A percentile compares a stretch with the other conserved stretches of the same genome.
Evolutionary conservation across 1,140 invertebrate species (phyloP).

Genomic region (Camponotus pennsylvanicus): DNA sequence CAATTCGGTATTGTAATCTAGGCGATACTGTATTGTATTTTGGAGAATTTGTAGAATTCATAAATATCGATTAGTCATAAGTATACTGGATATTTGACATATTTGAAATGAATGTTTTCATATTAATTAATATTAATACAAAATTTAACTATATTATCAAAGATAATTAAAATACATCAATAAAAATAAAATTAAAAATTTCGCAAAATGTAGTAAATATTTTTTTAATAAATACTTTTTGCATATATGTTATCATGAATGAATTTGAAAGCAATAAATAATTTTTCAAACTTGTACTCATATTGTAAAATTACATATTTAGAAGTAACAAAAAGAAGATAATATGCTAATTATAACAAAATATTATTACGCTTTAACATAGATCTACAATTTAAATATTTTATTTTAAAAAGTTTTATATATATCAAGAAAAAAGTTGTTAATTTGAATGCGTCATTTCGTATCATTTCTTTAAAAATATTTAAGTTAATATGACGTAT

Average conservation of each 20-base stretch:
- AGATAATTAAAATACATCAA: neutral
- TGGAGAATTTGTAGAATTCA: constrained; percentile 34
- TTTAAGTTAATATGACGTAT: too few relatives aligned
- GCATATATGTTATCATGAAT: neutral
- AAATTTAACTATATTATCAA: neutral
- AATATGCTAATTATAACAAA: neutral
- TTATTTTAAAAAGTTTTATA: neutral
- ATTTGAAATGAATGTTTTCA: neutral
- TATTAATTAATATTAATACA: neutral
- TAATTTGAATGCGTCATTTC: too few relatives aligned
- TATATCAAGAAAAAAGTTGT: neutral
- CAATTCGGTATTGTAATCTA: neutral
- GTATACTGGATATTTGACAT: neutral
- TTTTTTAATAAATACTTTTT: neutral
- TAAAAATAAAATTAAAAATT: neutral
- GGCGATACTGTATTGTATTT: neutral
- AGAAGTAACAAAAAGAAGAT: too few relatives aligned
- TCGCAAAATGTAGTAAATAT: neutral
- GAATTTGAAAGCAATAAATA: neutral
- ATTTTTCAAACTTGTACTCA: neutral
- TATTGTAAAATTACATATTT: neutral
- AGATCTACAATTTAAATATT: neutral
- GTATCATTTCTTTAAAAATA: too few relatives aligned
- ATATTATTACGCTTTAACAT: neutral
- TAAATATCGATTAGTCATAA: neutral